phyloP scores from a whole-genome alignment of 2,797 vertebrate genomes.

The Muscicapa comitata region DNA sequence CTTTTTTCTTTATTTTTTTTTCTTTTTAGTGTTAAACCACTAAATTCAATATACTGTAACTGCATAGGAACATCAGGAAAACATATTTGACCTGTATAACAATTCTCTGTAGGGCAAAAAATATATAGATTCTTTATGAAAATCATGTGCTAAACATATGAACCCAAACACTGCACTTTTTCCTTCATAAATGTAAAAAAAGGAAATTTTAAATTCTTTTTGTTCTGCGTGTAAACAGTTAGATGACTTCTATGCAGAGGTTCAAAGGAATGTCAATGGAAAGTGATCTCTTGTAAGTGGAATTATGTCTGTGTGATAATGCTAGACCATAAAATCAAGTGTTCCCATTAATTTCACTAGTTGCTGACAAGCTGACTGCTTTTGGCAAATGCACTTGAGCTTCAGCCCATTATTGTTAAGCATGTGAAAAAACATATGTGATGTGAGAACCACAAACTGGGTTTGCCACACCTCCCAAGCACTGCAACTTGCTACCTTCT shows the following conservation, averaged over 20 bases:
- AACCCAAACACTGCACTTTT: constrained; percentile 74
- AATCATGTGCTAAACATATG: constrained; percentile 78
- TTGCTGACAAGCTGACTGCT: constrained; percentile 58
- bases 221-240: constrained; percentile 67
- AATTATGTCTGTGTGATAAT: constrained; percentile 10
- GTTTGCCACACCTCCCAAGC: constrained; percentile 67
- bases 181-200: constrained; percentile 75
- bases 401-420: constrained; percentile 43
- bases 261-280: constrained; percentile 48
- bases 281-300: not conserved
- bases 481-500: constrained; percentile 85
- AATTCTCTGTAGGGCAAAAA: constrained; percentile 83
- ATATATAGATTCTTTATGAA: constrained; percentile 82
- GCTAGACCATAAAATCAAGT: constrained; percentile 4
- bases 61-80: constrained; percentile 80
- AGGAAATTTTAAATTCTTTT: constrained; percentile 63
- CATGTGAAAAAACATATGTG: constrained; percentile 42
- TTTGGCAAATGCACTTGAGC: constrained; percentile 62
- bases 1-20: not conserved
- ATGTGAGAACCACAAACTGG: constrained; percentile 63
- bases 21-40: constrained; percentile 72
- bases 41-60: constrained; percentile 74
- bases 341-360: constrained; percentile 65
- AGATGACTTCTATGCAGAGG: constrained; percentile 39
- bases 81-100: constrained; percentile 78